Base-by-base conservation (phyloP, 1,140 invertebrate species). In the Leptopilina boulardi region DNA sequence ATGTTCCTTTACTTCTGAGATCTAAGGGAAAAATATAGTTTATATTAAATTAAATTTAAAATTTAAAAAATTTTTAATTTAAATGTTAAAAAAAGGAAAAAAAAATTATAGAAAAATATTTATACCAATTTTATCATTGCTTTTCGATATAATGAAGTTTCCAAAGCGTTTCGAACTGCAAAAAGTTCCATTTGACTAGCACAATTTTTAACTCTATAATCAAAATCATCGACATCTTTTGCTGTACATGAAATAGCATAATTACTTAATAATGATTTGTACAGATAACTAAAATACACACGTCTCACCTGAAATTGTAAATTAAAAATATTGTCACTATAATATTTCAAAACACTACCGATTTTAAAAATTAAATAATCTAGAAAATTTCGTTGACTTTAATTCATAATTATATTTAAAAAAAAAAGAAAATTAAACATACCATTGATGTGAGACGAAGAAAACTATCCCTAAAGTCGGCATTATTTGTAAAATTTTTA, bases 1-100 rank as follows among this genome's bases (percentile, higher is more conserved):
- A 18, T 84, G 78, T 2, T 71, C 79, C 38, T 87, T 87, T 19
- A 88, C 78, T 75, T 87, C 84, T 54, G 81, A 78, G 82, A 87
- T 87, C 86, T 87, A 51, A 15, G 21, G 10, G 11, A 47, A 47
- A 47, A 15, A 47, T 15, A 10, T 5, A 41, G 10, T 5, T 42
- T 42, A 42, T 11, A 42, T 11, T 42, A 11, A 42, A 4, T 42
- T 41, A 41, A 41, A 41, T n/a, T n/a, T n/a, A n/a, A n/a, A n/a
- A n/a, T n/a, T n/a, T n/a, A n/a, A n/a, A n/a, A n/a, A 38, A 38
- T 38, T 38, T 38, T 38, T 38, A 9, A 38, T 9, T 42, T 10
- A 42, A 42, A 42, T 42, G 5, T 5, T 30, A 30, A 30, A 1
- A 1, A 13, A 42, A 44, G 3, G 15, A 18, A 3, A 51, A 51